These are phyloP conservation scores for Neotoma lepida DNA, from an alignment of 2,113 vertebrate species.

Conservation along the genomic window DNA sequence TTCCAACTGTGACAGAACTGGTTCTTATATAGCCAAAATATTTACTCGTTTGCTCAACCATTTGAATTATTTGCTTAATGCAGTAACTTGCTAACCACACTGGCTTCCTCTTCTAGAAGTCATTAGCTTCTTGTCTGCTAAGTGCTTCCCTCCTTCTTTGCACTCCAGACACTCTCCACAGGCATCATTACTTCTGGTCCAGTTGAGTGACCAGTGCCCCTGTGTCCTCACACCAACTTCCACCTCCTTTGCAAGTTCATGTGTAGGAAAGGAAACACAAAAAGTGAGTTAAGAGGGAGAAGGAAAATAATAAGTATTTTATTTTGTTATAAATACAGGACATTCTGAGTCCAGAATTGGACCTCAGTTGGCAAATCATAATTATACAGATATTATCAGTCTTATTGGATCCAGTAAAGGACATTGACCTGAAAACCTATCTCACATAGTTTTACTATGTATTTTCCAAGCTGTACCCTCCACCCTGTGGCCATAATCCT, in stretches of 20 bases:
- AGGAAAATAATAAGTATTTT: background rate
- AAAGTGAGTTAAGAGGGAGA: background rate
- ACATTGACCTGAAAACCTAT: background rate
- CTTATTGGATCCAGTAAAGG: background rate
- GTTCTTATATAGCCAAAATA: slow-evolving; percentile 19
- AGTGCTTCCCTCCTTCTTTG: fast-evolving
- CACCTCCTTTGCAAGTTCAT: background rate
- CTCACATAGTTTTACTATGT: background rate
- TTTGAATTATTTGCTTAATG: background rate
- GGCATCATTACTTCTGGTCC: background rate
- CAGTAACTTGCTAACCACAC: background rate
- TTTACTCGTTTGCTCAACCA: slow-evolving; percentile 17
- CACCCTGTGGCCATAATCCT: background rate
- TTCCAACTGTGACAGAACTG: background rate
- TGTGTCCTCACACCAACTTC: fast-evolving
- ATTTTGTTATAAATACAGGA: background rate
- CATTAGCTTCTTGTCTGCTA: too few relatives aligned
- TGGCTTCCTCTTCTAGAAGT: background rate
- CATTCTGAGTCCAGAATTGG: background rate
- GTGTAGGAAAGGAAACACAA: background rate
- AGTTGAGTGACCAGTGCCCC: background rate
- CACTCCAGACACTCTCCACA: background rate
- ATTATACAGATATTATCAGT: background rate
- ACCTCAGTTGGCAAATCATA: background rate
- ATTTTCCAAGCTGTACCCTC: background rate